Base-by-base conservation (phyloP, 1,140 invertebrate genomes). In the Drosophila ananassae region DNA sequence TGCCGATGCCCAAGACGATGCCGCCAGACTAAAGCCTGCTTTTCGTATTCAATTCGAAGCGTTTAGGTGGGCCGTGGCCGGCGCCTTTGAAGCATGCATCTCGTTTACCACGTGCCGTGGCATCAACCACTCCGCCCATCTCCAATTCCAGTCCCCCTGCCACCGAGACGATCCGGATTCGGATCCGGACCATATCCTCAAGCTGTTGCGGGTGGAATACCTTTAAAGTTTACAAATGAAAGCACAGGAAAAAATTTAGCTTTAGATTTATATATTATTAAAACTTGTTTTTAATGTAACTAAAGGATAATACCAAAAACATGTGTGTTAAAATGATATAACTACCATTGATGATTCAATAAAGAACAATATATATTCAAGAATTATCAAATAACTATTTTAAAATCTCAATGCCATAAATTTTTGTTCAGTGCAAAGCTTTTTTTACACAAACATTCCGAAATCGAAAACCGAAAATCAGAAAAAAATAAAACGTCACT, bases 51-150 rank as follows among this genome's bases (percentile, higher is more conserved):
- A 77, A 79, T 77, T 77, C 76, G 61, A 44, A 63, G 66, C 67
- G 61, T 78, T 85, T 81, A 85, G 81, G 82, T 85, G 81, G 81
- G 82, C 62, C 59, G 82, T 85, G 71, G 82, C 74, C 82, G 82
- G 82, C 78, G 82, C 82, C 82, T 85, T 85, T 85, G 82, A 85
- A 81, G 82, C 80, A 60, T 66, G 76, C 74, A 87, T 78, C 82
- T 81, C 74, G 82, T 87, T 78, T 87, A 87, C 82, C 82, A 85
- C 82, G 82, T 85, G 82, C 82, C 78, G 64, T 75, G 76, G 71
- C 79, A 77, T 30, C 56, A 51, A 54, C 21, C 30, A 48, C 41
- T 63, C 64, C 54, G 30, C 46, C 57, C 32, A 56, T n/a, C 10
- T 7, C 10, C n/a, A 12, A n/a, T 37, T 37, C 34, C 9, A 9